Base-by-base conservation (phyloP, 2,888 invertebrate genomes). In the Noctua comes region DNA sequence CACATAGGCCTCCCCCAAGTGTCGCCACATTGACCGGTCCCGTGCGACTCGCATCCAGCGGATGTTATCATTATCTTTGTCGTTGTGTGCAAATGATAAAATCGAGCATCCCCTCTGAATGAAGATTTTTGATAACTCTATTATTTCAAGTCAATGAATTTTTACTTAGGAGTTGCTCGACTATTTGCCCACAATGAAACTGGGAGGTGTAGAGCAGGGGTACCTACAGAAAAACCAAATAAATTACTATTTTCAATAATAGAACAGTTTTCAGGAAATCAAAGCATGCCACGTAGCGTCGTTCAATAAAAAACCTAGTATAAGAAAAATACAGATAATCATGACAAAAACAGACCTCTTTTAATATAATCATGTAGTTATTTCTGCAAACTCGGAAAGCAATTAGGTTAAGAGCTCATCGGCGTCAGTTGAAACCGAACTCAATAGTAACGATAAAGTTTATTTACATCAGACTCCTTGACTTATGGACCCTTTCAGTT, bases 321-420 rank as follows among this genome's bases (percentile, higher is more conserved):
- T 2, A n/a, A 31, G 4, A 31, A 68, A 51, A 51, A 75, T 18
- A 64, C 21, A 21, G 16, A 48, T 16, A 57, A 24, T 40, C 2
- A 7, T 59, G 64, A 64, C 54, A 73, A 57, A 73, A 83, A 62
- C 43, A 78, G 18, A 68, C 24, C 54, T 59, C 36, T 7, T 75
- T 64, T 13, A 62, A 59, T 62, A 27, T 54, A 36, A 36, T 36
- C 4, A 36, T 36, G 36, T 36, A 64, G 7, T 64, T 59, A 71
- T 82, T 68, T 59, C 36, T 68, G n/a, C n/a, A 46, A 74, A 77
- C 70, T 66, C 24, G 27, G n/a, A 73, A 68, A 82, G 82, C 69
- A 87, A 87, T 87, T 87, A 85, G 68, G 77, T 46, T 75, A 80
- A 88, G 79, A 82, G 82, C 82, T 69, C 74, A 72, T 80, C 51